These are phyloP conservation scores for Microplitis demolitor DNA, from an alignment of 1,140 invertebrate species.

Conservation along the genomic window DNA sequence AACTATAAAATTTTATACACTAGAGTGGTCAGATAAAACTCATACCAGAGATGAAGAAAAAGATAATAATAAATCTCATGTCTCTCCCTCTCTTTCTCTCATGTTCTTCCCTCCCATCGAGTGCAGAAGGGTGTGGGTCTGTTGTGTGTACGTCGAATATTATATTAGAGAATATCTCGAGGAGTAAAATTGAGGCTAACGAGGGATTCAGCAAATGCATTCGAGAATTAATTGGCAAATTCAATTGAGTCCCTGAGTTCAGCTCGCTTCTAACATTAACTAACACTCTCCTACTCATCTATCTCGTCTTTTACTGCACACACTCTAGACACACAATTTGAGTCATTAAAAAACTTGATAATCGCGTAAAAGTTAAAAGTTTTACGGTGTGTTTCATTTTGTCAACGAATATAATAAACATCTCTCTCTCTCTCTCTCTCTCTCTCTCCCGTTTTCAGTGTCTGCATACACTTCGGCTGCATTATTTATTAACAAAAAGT, in stretches of 20 bases:
- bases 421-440: no score
- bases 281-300: background rate
- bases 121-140: background rate
- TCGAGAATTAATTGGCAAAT: conserved; percentile 18
- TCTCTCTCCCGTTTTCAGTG: no score
- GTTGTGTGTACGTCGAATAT: conserved; percentile 2
- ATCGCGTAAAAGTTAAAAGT: background rate
- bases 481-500: no score
- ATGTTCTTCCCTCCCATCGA: no score
- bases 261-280: conserved; percentile 1
- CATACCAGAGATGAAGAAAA: no score
- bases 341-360: background rate
- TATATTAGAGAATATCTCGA: conserved; percentile 15
- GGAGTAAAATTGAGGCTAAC: conserved; percentile 14
- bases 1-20: no score
- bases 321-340: background rate
- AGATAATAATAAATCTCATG: no score
- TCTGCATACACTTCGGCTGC: no score
- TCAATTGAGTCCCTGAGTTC: conserved; percentile 10
- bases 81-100: no score
- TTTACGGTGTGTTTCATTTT: background rate
- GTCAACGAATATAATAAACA: no score
- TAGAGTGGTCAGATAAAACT: no score
- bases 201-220: conserved; percentile 14
- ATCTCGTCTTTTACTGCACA: background rate